Base-by-base conservation (phyloP, 2,888 invertebrate genomes). In the Diplolepis rosae region DNA sequence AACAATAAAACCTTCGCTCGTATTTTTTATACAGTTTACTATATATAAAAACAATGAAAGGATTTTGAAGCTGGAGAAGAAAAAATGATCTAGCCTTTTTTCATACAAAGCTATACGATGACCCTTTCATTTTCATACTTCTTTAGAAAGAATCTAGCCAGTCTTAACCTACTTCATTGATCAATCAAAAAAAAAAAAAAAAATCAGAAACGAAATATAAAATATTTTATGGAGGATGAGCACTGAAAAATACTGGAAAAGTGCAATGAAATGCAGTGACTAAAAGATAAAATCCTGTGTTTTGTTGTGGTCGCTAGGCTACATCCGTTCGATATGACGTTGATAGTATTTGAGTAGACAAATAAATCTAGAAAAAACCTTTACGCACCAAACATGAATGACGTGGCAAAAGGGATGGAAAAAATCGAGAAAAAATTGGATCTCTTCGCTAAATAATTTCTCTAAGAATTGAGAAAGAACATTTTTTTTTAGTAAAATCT, bases 271-370 rank as follows among this genome's bases (percentile, higher is more conserved):
- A 66, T 56, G 69, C 69, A 72, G 30, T 30, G 18, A 75, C 65
- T 54, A 65, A 52, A 67, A 69, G 67, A 42, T 56, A 66, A 68
- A 70, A 69, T 50, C 15, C 27, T 70, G 18, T 76, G 73, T 76
- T 76, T 74, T 69, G 69, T 48, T 27, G 18, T 35, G 67, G 76
- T 76, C 73, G 74, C 76, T 76, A 73, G 66, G 76, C 66, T 73
- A 73, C 75, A 72, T 72, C 28, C 70, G 74, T 51, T 76, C 74
- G 70, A 76, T 73, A 72, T 39, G 48, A 76, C 69, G 73, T 71
- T 74, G 68, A 30, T n/a, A 52, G 52, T 52, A 52, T 28, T 50
- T 50, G 50, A 50, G 24, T 50, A 50, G 27, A 50, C 27, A 24
- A 27, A 30, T 52, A 52, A 52, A 30, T 15, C n/a, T 9, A 30